These are phyloP conservation scores for Saguinus midas DNA, from an alignment of 2,113 vertebrate genomes.

Conservation along the genomic window DNA sequence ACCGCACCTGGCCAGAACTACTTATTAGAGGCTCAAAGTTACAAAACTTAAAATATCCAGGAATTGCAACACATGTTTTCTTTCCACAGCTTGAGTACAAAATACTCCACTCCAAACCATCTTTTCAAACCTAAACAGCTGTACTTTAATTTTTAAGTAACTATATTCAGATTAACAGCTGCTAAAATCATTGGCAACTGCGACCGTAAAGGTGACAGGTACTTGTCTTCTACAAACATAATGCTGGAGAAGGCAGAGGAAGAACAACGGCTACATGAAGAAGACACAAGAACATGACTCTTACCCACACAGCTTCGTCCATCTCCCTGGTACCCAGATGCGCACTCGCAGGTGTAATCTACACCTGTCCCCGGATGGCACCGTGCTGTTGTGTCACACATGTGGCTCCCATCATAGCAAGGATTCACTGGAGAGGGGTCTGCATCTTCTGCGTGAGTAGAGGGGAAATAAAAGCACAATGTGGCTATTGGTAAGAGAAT, in stretches of 20 bases:
- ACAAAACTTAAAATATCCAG: slow-evolving; percentile 2
- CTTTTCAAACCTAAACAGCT: neutral
- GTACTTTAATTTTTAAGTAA: neutral
- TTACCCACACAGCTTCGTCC: slow-evolving; percentile 92
- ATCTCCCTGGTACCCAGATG: slow-evolving; percentile 87
- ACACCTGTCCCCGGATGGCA: slow-evolving; percentile 86
- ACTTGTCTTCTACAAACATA: neutral
- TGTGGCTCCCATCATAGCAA: slow-evolving; percentile 89
- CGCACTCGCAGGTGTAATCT: slow-evolving; percentile 90
- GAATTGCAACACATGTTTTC: neutral
- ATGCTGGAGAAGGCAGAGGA: neutral
- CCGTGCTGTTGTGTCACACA: slow-evolving; percentile 88
- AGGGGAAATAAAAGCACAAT: neutral
- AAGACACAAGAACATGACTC: neutral
- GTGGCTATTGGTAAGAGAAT: neutral
- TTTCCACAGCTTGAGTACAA: neutral
- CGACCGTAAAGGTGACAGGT: neutral
- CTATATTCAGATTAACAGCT: neutral
- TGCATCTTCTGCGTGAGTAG: slow-evolving; percentile 59
- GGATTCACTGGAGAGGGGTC: slow-evolving; percentile 83
- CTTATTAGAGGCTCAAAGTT: neutral
- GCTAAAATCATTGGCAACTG: neutral
- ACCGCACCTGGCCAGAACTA: neutral
- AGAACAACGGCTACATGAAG: neutral
- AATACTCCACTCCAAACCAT: neutral